Conservation (phyloP, 2,797 vertebrate species). For the Danio jaintianensis region DNA sequence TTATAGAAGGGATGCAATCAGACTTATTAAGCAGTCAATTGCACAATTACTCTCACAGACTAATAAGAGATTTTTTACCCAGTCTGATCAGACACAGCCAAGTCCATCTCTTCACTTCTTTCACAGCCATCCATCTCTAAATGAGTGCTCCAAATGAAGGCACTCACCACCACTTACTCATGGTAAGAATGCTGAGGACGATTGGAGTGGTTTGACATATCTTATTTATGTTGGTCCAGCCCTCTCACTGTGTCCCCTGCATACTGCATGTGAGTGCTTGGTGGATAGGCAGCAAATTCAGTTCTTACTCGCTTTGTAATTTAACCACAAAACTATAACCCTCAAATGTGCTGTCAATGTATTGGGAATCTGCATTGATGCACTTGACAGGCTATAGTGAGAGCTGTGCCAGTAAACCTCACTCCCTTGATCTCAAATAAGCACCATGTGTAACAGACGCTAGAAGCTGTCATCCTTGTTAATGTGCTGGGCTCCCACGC, state of each 20-base stretch:
- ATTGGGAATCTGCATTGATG: too few species aligned
- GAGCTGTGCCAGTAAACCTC: too few species aligned
- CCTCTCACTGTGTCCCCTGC: not conserved
- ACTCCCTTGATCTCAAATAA: too few species aligned
- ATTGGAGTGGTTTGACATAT: conserved; percentile 1
- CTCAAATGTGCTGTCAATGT: too few species aligned
- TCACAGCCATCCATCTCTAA: conserved; percentile 11
- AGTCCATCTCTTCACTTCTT: conserved; percentile 10
- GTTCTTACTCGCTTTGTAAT: not conserved
- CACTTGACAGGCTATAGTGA: too few species aligned
- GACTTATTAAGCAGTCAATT: conserved; percentile 4
- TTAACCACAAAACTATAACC: not conserved
- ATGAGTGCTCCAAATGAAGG: conserved; percentile 44
- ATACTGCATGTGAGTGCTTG: not conserved
- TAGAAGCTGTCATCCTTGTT: too few species aligned
- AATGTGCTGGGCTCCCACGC: too few species aligned
- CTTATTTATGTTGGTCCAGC: conserved; percentile 9
- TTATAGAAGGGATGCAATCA: not conserved
- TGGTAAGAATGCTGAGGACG: conserved; percentile 22
- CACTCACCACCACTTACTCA: conserved; percentile 44
- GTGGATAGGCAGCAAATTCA: not conserved
- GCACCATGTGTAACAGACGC: too few species aligned
- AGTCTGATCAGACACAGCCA: conserved; percentile 23
- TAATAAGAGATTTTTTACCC: conserved; percentile 36
- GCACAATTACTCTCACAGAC: conserved; percentile 42